These are phyloP conservation scores for Eupeodes luniger DNA, from an alignment of 2,888 invertebrate species.

Conservation along the genomic window DNA sequence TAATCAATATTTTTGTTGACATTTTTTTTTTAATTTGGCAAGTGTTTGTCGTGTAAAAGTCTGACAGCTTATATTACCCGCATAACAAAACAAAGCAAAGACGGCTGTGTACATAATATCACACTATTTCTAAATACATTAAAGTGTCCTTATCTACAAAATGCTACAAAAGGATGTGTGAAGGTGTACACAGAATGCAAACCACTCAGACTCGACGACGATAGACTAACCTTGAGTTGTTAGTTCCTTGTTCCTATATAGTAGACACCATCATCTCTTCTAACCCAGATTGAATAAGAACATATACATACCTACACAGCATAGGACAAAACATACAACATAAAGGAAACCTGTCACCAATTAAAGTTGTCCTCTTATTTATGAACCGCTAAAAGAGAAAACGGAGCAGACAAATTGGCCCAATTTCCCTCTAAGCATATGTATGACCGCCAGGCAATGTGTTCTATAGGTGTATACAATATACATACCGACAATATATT, in stretches of 20 bases:
- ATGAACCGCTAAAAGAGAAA: constrained; percentile 67
- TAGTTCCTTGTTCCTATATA: constrained; percentile 18
- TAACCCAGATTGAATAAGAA: constrained; percentile 45
- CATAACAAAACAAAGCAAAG: constrained; percentile 45
- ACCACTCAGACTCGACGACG: too few species aligned
- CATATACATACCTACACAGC: neutral
- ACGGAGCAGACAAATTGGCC: constrained; percentile 75
- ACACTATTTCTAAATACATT: constrained; percentile 11
- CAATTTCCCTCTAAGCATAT: constrained; percentile 65
- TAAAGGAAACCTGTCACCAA: constrained; percentile 63
- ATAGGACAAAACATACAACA: neutral
- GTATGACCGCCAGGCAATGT: constrained; percentile 42
- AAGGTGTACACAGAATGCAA: too few species aligned
- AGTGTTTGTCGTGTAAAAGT: neutral
- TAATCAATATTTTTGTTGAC: too few species aligned
- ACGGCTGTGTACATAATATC: constrained; percentile 58
- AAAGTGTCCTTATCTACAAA: neutral
- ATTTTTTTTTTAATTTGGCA: too few species aligned
- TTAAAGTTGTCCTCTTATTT: constrained; percentile 71
- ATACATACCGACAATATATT: neutral
- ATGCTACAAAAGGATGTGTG: neutral
- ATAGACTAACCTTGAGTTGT: constrained; percentile 34
- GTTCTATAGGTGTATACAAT: too few species aligned
- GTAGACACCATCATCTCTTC: constrained; percentile 17
- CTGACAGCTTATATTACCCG: neutral